phyloP scores from a whole-genome alignment of 2,113 vertebrate species.

The Cynocephalus volans region DNA sequence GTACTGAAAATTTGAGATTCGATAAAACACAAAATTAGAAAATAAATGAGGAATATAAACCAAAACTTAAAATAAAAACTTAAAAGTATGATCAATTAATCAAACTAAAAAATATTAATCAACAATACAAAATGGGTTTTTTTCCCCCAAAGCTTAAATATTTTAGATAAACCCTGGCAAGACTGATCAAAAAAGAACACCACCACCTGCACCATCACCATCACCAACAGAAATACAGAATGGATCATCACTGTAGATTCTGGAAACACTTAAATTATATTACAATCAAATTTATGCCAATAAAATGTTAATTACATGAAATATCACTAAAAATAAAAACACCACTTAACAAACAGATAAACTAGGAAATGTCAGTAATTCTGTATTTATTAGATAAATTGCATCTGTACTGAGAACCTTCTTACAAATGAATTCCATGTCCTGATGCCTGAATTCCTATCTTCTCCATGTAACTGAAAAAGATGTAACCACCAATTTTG shows the following conservation, averaged over 20 bases:
- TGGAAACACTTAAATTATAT: too few relatives aligned
- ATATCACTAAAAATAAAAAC: too few relatives aligned
- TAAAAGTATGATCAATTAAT: background rate
- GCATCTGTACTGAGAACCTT: background rate
- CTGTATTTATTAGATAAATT: background rate
- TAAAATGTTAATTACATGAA: too few relatives aligned
- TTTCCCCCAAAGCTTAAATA: background rate
- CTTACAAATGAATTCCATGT: background rate
- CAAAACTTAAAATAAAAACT: constrained; percentile 23
- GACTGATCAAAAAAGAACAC: background rate
- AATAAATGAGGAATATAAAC: constrained; percentile 36
- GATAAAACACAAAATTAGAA: constrained; percentile 11
- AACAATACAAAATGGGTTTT: background rate
- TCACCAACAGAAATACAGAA: too few relatives aligned
- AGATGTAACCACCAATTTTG: background rate
- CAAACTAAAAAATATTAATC: background rate
- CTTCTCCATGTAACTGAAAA: background rate
- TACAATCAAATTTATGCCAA: too few relatives aligned
- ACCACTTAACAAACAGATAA: too few relatives aligned
- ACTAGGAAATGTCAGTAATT: too few relatives aligned
- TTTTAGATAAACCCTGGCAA: background rate
- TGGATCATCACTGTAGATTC: too few relatives aligned
- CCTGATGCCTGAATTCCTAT: constrained; percentile 1
- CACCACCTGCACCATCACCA: background rate
- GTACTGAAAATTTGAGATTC: background rate